phyloP scores from a whole-genome alignment of 2,797 vertebrate species.

The Stomatorhinus walkeri region DNA sequence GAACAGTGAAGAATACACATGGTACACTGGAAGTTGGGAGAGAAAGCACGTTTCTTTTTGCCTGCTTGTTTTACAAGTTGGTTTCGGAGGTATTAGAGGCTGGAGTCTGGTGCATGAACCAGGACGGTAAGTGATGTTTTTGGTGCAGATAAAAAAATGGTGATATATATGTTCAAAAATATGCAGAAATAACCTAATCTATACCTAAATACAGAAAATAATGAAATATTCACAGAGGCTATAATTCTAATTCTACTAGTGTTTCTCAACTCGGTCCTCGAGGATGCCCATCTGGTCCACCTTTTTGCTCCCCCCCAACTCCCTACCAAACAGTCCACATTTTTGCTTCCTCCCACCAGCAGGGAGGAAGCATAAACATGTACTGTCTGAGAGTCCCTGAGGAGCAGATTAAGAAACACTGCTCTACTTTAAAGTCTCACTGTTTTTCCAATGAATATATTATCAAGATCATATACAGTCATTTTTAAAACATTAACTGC shows the following conservation, averaged over 20 bases:
- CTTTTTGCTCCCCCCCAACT: neutral
- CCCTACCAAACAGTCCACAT: neutral
- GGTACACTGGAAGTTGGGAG: neutral
- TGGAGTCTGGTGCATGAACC: neutral
- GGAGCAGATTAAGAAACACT: neutral
- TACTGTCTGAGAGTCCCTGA: neutral
- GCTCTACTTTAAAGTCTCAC: neutral
- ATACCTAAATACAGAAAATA: neutral
- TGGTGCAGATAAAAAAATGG: neutral
- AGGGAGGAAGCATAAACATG: neutral
- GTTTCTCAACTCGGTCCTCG: neutral
- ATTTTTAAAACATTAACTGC: neutral
- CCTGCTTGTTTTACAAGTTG: neutral
- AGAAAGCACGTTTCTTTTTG: neutral
- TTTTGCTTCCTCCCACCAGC: neutral
- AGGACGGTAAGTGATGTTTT: neutral
- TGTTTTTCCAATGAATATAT: neutral
- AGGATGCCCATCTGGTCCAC: neutral
- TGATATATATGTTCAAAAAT: neutral
- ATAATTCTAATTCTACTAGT: neutral
- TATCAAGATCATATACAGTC: neutral
- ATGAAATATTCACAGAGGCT: neutral
- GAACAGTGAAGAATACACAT: neutral
- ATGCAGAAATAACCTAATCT: neutral
- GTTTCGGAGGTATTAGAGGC: neutral